Evolutionary conservation across 1,140 invertebrate species (phyloP), one percentile per base, ranked within the genome.

Genomic region (Diorhabda sublineata): DNA sequence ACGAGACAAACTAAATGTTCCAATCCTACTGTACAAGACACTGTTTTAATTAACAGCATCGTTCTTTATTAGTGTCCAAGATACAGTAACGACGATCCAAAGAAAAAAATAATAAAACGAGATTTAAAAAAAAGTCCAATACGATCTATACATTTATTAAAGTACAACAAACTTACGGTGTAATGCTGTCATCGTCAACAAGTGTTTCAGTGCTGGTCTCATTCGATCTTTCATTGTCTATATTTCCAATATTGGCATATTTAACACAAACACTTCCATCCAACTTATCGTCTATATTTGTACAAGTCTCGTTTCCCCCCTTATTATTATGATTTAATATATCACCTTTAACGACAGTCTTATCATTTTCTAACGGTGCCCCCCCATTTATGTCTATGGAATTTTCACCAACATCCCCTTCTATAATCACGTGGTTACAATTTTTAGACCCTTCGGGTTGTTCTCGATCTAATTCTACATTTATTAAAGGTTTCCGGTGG

Each of bases 131-230:
- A 26, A 26, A 26, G 26, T 26, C 26, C 26, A 26, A 26, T 26
- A 26, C 26, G 26, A 26, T 26, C 26, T 26, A 26, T 26, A 26
- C 26, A 26, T 26, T 26, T 26, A 26, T 26, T 26, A 26, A 26
- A 26, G 26, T 26, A 26, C 26, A 26, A 26, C 26, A 42, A 58
- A 71, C 74, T 76, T 64, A 78, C 76, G 72, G 71, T 64, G 64
- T 58, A 62, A 69, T 64, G 3, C 70, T 11, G 57, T 75, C 68
- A 26, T 80, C 79, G 57, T 81, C 77, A 60, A 83, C 82, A 66
- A 84, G 73, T 45, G 83, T 84, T 67, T 84, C 83, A 41, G 83
- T 83, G 72, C 82, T 84, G 9, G 82, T 84, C 70, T 84, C 82
- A 57, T 82, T 65, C 7, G 76, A 76, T 43, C 69, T 74, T 58